Percentiles rank a stretch among this genome's conserved stretches.
Conservation (phyloP, 2,113 vertebrate genomes). For the Mormoops blainvillei region DNA sequence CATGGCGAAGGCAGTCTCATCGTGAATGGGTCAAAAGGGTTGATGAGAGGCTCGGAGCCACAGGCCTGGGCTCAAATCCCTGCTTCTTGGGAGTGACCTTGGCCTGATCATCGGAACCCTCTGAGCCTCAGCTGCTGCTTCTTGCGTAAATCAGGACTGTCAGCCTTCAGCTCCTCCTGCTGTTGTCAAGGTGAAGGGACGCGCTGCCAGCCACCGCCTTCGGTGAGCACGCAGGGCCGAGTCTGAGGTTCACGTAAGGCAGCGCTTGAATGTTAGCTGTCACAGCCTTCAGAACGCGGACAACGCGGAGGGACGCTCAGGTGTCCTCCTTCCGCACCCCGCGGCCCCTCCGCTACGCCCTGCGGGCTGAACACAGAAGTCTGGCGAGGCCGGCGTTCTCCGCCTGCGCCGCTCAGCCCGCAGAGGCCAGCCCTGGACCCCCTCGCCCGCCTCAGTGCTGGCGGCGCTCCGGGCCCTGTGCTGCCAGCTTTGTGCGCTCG, state of each 20-base stretch:
- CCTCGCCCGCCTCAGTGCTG: accelerated
- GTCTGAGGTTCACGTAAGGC: neutral
- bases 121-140: neutral
- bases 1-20: neutral
- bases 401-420: neutral
- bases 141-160: accelerated
- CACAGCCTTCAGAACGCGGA: neutral
- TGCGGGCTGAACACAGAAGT: accelerated
- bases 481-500: too few species aligned
- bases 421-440: neutral
- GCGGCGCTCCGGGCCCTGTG: too few species aligned
- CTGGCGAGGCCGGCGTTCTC: neutral
- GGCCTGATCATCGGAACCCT: neutral
- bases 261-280: accelerated
- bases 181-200: too few species aligned
- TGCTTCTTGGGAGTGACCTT: neutral
- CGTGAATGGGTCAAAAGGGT: neutral
- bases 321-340: neutral
- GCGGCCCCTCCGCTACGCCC: too few species aligned
- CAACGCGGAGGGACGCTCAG: neutral
- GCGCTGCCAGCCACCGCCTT: too few species aligned
- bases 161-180: neutral
- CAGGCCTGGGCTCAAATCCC: neutral
- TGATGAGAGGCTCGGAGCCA: neutral
- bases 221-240: too few species aligned